Evolutionary conservation across 2,113 vertebrate species (phyloP).

Genomic region (Ciconia boyciana): DNA sequence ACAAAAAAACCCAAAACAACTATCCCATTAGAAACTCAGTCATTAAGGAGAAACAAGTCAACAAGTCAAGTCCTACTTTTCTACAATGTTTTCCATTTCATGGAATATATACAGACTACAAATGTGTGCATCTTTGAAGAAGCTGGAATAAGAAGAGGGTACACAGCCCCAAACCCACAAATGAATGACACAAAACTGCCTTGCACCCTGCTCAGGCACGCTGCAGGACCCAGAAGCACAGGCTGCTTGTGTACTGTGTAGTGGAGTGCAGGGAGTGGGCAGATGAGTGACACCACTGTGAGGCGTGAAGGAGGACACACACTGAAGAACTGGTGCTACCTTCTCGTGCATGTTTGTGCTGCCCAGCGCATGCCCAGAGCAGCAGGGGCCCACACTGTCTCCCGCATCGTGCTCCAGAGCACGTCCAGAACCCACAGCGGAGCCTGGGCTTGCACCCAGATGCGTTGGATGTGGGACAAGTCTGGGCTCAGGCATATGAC

Average conservation of each 20-base stretch:
- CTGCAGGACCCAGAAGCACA: neutral
- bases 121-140: neutral
- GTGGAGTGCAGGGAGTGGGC: neutral
- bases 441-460: neutral
- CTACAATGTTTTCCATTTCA: neutral
- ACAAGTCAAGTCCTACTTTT: neutral
- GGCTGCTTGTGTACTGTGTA: neutral
- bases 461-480: neutral
- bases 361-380: neutral
- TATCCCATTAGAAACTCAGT: neutral
- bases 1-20: neutral
- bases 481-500: neutral
- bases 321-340: neutral
- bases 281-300: neutral
- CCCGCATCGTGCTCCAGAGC: neutral
- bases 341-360: accelerated
- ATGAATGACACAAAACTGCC: accelerated
- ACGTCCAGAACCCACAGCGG: accelerated
- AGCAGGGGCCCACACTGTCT: accelerated
- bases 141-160: neutral
- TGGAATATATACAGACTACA: neutral
- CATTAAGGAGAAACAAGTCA: neutral
- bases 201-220: neutral
- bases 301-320: neutral
- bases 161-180: accelerated